Evolutionary conservation across 2,888 invertebrate genomes (phyloP).

Genomic region (Acanthopleura granulata): DNA sequence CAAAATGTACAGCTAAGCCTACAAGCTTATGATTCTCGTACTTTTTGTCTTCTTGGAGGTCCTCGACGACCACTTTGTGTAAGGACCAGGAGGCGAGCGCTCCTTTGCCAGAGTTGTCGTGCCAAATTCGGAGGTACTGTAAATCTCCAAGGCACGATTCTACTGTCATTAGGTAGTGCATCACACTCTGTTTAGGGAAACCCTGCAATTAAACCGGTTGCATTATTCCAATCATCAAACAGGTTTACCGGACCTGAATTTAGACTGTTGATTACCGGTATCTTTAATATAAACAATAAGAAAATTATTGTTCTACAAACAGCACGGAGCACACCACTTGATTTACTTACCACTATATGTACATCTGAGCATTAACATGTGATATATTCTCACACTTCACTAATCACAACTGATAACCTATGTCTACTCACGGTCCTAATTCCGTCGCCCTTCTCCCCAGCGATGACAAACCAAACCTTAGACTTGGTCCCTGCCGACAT

Average conservation of each 20-base stretch:
- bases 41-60: slow-evolving; percentile 62
- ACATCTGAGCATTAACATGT: too few relatives aligned
- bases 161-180: slow-evolving; percentile 34
- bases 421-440: slow-evolving; percentile 28
- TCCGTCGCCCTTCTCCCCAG: slow-evolving; percentile 44
- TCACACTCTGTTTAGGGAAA: slow-evolving; percentile 32
- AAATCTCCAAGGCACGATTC: slow-evolving; percentile 58
- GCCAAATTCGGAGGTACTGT: slow-evolving; percentile 65
- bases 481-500: slow-evolving; percentile 39
- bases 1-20: too few relatives aligned
- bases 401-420: not conserved
- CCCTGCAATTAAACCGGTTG: not conserved
- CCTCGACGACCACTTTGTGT: slow-evolving; percentile 59
- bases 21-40: slow-evolving; percentile 14
- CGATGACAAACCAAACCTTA: slow-evolving; percentile 40
- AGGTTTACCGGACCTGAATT: too few relatives aligned
- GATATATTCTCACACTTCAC: too few relatives aligned
- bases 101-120: slow-evolving; percentile 65
- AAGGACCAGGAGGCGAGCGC: slow-evolving; percentile 63
- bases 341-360: too few relatives aligned
- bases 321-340: too few relatives aligned
- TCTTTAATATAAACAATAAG: too few relatives aligned
- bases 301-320: too few relatives aligned
- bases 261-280: too few relatives aligned
- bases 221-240: too few relatives aligned